These are phyloP conservation scores for Gryllus bimaculatus DNA, from an alignment of 1,140 invertebrate species.

Conservation along the genomic window DNA sequence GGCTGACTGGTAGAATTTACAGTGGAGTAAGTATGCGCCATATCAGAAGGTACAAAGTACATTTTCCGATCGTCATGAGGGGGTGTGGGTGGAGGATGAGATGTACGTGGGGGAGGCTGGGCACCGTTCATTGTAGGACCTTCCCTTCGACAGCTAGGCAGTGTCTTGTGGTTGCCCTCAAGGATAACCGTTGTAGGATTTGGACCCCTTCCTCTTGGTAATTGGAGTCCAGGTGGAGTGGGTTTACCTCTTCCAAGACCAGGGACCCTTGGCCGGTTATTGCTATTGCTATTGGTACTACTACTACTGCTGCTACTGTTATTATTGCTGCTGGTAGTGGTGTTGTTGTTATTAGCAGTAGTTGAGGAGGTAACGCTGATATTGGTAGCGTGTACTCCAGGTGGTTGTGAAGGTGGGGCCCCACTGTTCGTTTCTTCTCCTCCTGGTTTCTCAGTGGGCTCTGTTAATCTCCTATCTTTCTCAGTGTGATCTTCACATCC, in stretches of 20 bases:
- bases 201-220: slow-evolving; percentile 24
- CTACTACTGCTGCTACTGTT: neutral
- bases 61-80: slow-evolving; percentile 17
- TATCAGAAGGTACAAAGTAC: slow-evolving; percentile 23
- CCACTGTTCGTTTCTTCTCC: slow-evolving; percentile 5
- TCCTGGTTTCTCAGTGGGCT: slow-evolving; percentile 17
- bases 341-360: too few relatives aligned
- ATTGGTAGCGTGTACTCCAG: neutral
- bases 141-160: slow-evolving; percentile 18
- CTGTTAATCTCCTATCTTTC: slow-evolving; percentile 15
- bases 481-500: slow-evolving; percentile 21
- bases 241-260: slow-evolving; percentile 22
- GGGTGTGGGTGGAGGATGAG: slow-evolving; percentile 11
- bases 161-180: slow-evolving; percentile 17
- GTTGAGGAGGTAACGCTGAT: too few relatives aligned
- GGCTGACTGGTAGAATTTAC: slow-evolving; percentile 27
- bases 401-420: neutral
- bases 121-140: slow-evolving; percentile 12
- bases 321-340: too few relatives aligned
- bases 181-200: slow-evolving; percentile 22
- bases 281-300: neutral
- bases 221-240: slow-evolving; percentile 25
- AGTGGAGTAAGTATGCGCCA: slow-evolving; percentile 33
- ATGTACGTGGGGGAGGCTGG: neutral
- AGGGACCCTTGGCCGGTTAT: slow-evolving; percentile 10